Base-by-base conservation (phyloP, 2,888 invertebrate species). In the Craniophora ligustri region DNA sequence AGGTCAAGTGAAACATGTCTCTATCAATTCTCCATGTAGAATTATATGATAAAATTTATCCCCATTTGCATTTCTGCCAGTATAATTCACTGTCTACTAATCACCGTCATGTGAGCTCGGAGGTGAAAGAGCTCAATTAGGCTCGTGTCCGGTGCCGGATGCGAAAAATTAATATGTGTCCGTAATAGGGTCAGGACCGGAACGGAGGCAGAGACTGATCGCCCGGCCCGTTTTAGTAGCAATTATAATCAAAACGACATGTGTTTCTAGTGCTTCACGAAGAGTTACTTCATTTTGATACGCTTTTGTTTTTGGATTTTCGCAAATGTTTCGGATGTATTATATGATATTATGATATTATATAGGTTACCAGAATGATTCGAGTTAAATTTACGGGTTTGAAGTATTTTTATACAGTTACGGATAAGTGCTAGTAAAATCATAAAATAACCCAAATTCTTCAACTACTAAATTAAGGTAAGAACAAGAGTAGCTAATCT, bases 91-190 rank as follows among this genome's bases (percentile, higher is more conserved):
- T 70, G 73, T 75, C 47, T 55, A 47, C 56, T 61, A 54, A 64
- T 54, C 53, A 49, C 48, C 50, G 57, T 59, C 51, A 60, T 54
- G 55, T 59, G 48, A 55, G 38, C 26, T 31, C 10, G 58, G 32
- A 67, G 59, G 73, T 83, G 77, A 81, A 81, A 84, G 84, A 78
- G 79, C 79, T 81, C 81, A 86, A 87, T 88, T 85, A 87, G 67
- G 44, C 48, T 28, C 70, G 71, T 78, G 79, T 77, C 78, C 69
- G 81, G 76, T 76, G 73, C 76, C 81, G 85, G 84, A 84, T 82
- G 86, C 87, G 84, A 89, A 90, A 89, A 88, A 89, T 89, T 89
- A 87, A 89, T 88, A 85, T 79, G 84, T 78, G 49, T 71, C 78
- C 72, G 78, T 84, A 87, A 87, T 86, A 84, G 82, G 78, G 72